Evolutionary conservation across 2,113 vertebrate genomes (phyloP).

Genomic region (Cercopithecus mona): DNA sequence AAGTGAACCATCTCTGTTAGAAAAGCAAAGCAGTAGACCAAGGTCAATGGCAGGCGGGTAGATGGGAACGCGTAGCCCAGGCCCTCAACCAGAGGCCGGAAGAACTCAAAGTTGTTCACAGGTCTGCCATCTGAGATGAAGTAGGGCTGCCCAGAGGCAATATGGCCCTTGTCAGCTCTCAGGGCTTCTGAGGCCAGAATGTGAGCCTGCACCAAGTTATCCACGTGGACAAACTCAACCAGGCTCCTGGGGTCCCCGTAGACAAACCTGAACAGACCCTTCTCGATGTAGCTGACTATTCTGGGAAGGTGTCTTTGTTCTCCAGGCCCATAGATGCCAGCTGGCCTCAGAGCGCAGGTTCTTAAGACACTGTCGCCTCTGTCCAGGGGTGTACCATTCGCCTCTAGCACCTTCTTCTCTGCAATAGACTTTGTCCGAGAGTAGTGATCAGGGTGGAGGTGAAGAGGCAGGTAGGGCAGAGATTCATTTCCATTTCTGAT

Average conservation of each 20-base stretch:
- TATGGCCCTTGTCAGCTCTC: constrained; percentile 79
- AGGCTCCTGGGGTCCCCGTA: constrained; percentile 90
- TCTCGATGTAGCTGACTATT: constrained; percentile 92
- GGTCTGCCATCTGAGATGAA: constrained; percentile 95
- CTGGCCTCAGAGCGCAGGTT: constrained; percentile 92
- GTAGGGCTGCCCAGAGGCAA: constrained; percentile 93
- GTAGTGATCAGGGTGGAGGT: constrained; percentile 95
- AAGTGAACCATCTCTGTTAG: constrained; percentile 91
- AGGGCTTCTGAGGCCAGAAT: constrained; percentile 90
- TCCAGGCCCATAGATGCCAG: constrained; percentile 96
- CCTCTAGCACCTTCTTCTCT: constrained; percentile 92
- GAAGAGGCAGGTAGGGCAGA: constrained; percentile 94
- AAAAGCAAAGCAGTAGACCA: constrained; percentile 93
- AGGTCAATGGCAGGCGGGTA: constrained; percentile 87
- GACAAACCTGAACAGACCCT: constrained; percentile 92
- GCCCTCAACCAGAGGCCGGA: constrained; percentile 93
- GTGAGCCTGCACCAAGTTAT: constrained; percentile 94
- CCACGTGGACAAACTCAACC: constrained; percentile 96
- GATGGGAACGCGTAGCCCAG: constrained; percentile 93
- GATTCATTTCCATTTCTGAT: constrained; percentile 94
- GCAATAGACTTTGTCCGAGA: constrained; percentile 95
- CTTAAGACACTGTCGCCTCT: constrained; percentile 81
- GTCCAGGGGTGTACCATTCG: constrained; percentile 84
- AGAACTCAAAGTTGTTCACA: constrained; percentile 97
- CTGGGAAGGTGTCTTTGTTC: constrained; percentile 96